phyloP scores from a whole-genome alignment of 2,113 vertebrate species.

The Microtus montanus region DNA sequence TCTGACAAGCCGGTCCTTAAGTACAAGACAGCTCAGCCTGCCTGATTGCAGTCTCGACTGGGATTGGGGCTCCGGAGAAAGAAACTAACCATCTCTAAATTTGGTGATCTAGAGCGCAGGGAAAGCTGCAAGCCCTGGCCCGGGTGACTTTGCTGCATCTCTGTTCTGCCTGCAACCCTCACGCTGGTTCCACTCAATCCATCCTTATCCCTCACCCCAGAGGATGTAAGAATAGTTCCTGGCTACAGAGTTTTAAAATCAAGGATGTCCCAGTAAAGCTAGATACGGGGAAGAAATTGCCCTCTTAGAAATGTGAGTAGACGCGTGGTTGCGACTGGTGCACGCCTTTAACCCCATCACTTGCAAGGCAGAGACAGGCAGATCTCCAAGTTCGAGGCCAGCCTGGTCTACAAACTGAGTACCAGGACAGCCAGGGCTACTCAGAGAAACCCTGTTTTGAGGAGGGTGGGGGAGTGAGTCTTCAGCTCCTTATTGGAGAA shows the following conservation, averaged over 20 bases:
- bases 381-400: no score
- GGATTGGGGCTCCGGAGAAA: not conserved
- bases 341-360: not conserved
- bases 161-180: not conserved
- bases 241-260: not conserved
- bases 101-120: not conserved
- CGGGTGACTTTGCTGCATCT: not conserved
- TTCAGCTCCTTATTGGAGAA: not conserved
- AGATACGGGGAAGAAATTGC: not conserved
- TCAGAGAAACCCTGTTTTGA: not conserved
- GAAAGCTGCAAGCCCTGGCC: not conserved
- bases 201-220: not conserved
- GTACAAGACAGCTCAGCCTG: not conserved
- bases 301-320: not conserved
- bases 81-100: not conserved
- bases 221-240: not conserved
- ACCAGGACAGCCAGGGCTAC: not conserved
- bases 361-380: not conserved
- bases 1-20: not conserved
- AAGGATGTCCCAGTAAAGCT: not conserved
- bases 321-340: accelerated
- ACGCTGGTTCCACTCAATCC: not conserved
- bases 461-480: not conserved
- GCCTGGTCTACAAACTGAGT: no score
- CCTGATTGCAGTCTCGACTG: not conserved